Percentiles rank a stretch among this genome's conserved stretches.
Evolutionary conservation across 2,113 vertebrate genomes (phyloP).

Genomic region (Oreotrochilus melanogaster): DNA sequence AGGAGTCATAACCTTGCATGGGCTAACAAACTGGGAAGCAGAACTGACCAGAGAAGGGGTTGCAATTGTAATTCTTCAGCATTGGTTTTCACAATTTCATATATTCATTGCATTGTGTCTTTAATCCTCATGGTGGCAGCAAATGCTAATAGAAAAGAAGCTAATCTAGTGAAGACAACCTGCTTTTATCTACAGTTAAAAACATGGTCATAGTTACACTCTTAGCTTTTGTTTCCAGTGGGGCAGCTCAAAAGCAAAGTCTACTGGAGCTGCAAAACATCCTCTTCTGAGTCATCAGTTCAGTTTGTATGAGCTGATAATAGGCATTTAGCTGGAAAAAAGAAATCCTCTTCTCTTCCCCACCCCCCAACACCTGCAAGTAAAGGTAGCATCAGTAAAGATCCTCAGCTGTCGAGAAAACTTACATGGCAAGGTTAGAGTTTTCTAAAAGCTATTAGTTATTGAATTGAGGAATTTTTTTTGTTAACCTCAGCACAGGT

Average conservation of each 20-base stretch:
- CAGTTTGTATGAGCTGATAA: neutral
- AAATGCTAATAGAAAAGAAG: constrained; percentile 3
- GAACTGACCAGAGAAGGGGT: neutral
- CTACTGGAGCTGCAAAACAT: neutral
- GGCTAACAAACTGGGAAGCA: neutral
- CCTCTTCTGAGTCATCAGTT: neutral
- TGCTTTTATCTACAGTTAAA: neutral
- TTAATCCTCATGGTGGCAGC: constrained; percentile 69
- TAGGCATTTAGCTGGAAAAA: neutral
- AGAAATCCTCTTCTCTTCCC: neutral
- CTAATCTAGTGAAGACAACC: no score
- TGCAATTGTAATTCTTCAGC: neutral
- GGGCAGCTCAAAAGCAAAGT: neutral
- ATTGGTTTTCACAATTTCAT: neutral
- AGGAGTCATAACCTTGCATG: neutral
- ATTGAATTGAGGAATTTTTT: neutral
- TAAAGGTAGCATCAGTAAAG: neutral
- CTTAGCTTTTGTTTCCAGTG: neutral
- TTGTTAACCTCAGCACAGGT: neutral
- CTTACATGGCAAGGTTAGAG: neutral
- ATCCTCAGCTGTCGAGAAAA: neutral
- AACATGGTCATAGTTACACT: neutral
- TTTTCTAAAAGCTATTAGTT: neutral
- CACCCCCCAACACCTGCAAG: neutral
- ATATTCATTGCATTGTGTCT: neutral